Conservation (phyloP, 2,797 vertebrate species). For the Prunella strophiata region DNA sequence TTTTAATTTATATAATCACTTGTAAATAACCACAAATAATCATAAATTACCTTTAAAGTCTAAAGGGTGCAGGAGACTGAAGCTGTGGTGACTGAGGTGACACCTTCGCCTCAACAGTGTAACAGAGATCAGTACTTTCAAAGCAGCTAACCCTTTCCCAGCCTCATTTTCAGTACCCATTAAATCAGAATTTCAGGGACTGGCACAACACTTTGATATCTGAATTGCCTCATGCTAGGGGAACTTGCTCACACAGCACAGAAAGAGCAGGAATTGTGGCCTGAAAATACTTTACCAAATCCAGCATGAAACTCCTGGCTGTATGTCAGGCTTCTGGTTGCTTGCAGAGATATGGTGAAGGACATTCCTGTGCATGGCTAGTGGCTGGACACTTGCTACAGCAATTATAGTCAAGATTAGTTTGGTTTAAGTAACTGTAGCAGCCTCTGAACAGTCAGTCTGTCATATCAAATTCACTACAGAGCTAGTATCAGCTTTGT, state of each 20-base stretch:
- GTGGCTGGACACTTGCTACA: neutral
- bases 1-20: neutral
- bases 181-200: neutral
- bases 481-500: neutral
- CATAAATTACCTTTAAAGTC: neutral
- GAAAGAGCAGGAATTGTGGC: neutral
- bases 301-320: neutral
- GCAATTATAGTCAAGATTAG: neutral
- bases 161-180: neutral
- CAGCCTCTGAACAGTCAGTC: neutral
- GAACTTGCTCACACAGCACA: neutral
- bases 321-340: neutral
- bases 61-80: neutral
- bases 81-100: neutral
- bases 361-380: neutral
- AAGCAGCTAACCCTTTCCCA: neutral
- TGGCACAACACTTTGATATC: neutral
- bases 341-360: neutral
- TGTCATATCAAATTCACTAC: neutral
- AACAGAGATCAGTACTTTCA: neutral
- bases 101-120: rapidly evolving
- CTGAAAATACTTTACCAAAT: neutral
- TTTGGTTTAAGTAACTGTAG: neutral
- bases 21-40: neutral
- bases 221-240: rapidly evolving